Percentiles rank a stretch among this genome's conserved stretches.
Conservation (phyloP, 2,797 vertebrate genomes). For the Buphagus erythrorhynchus region DNA sequence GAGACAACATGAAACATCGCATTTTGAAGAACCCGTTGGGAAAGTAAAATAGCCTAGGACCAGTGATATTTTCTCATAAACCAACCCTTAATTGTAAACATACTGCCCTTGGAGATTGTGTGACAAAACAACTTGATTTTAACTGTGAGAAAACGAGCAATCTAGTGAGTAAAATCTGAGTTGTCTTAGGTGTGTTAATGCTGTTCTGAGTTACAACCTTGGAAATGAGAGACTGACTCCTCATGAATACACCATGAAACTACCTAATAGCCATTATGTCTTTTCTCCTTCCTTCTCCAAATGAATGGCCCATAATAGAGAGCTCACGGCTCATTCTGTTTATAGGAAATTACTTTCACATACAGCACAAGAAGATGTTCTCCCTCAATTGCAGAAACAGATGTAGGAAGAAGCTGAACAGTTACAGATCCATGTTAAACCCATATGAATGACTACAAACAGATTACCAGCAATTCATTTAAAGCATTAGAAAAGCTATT, state of each 20-base stretch:
- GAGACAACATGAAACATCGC: background rate
- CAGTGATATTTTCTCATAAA: background rate
- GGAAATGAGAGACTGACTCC: background rate
- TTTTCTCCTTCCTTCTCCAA: background rate
- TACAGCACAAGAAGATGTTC: background rate
- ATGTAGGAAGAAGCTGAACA: background rate
- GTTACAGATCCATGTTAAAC: background rate
- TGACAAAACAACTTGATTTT: background rate
- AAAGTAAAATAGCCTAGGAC: background rate
- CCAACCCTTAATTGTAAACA: background rate
- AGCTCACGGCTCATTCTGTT: conserved; percentile 17
- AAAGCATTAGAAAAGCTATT: conserved; percentile 5
- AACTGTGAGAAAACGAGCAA: background rate
- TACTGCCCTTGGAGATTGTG: background rate
- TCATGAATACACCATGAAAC: conserved; percentile 24
- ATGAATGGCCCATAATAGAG: background rate
- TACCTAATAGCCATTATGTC: background rate
- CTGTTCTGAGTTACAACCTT: background rate
- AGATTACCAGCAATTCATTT: background rate
- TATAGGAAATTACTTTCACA: conserved; percentile 18
- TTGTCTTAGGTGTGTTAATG: background rate
- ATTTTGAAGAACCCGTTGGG: background rate
- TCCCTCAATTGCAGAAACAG: conserved; percentile 33
- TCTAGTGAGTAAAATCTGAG: background rate
- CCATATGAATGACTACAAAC: background rate